Evolutionary conservation across 2,888 invertebrate species (phyloP).

Genomic region (Drosophila maculinotata): DNA sequence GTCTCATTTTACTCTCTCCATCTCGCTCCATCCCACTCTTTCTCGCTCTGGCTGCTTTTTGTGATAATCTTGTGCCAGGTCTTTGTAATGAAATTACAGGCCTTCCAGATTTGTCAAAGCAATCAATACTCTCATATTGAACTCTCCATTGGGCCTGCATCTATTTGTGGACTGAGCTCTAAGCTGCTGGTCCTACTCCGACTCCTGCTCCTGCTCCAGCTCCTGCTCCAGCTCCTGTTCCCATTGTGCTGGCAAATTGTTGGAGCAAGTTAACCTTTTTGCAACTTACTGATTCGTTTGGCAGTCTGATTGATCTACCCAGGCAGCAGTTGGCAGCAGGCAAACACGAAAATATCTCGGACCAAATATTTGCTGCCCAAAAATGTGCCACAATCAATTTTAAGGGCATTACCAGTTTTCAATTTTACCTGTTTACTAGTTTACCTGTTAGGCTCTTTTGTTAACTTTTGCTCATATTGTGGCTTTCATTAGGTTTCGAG

Average conservation of each 20-base stretch:
- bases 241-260: conserved; percentile 45
- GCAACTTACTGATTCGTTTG: conserved; percentile 10
- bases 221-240: no score
- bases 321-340: background rate
- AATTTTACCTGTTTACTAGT: background rate
- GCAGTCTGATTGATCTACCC: conserved; percentile 41
- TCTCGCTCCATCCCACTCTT: background rate
- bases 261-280: conserved; percentile 46
- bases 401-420: conserved; percentile 16
- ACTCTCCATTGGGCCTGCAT: conserved; percentile 26
- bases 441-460: background rate
- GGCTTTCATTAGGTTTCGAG: background rate
- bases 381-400: conserved; percentile 13
- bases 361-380: conserved; percentile 24
- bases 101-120: conserved; percentile 74
- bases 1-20: conserved; percentile 13
- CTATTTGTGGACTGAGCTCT: conserved; percentile 12
- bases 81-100: conserved; percentile 74
- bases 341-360: conserved; percentile 17
- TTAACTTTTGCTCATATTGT: background rate
- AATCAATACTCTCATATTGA: conserved; percentile 61
- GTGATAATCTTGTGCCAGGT: conserved; percentile 41
- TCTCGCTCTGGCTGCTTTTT: conserved; percentile 50
- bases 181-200: background rate
- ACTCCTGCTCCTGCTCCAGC: conserved; percentile 13